Conservation (phyloP, 2,797 vertebrate species). For the Neoniphon sammara region DNA sequence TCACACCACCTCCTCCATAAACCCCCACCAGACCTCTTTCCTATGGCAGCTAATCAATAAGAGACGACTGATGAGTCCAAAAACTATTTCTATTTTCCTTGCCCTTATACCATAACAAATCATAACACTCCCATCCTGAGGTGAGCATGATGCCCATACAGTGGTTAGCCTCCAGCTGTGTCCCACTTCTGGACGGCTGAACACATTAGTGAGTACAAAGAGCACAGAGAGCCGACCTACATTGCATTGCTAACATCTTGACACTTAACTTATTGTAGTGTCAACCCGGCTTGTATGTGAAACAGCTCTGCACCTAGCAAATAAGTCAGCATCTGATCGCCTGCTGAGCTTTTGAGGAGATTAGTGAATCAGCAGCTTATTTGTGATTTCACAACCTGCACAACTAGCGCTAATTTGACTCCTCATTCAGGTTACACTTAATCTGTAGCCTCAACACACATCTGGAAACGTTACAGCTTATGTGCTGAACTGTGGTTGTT, state of each 20-base stretch:
- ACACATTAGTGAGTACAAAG: slow-evolving; percentile 34
- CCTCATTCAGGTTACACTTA: not conserved
- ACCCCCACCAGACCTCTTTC: too few relatives aligned
- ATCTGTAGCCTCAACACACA: not conserved
- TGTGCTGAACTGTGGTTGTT: not conserved
- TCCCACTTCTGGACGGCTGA: slow-evolving; percentile 56
- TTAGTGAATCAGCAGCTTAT: slow-evolving; percentile 22
- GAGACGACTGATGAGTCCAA: not conserved
- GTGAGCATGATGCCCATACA: not conserved
- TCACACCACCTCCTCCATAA: not conserved
- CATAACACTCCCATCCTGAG: slow-evolving; percentile 5
- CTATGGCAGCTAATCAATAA: too few relatives aligned
- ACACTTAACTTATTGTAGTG: not conserved
- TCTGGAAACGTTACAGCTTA: not conserved
- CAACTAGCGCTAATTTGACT: slow-evolving; percentile 11
- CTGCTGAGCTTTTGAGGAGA: slow-evolving; percentile 4
- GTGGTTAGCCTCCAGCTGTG: slow-evolving; percentile 49
- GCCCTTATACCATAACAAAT: not conserved
- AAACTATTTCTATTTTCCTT: not conserved
- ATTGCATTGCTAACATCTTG: slow-evolving; percentile 1
- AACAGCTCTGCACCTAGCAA: not conserved
- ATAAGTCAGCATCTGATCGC: slow-evolving; percentile 8
- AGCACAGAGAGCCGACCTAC: not conserved
- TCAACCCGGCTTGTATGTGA: slow-evolving; percentile 5
- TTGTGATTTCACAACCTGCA: slow-evolving; percentile 25